Conservation (phyloP, 2,888 invertebrate species). For the Podabrus alpinus region DNA sequence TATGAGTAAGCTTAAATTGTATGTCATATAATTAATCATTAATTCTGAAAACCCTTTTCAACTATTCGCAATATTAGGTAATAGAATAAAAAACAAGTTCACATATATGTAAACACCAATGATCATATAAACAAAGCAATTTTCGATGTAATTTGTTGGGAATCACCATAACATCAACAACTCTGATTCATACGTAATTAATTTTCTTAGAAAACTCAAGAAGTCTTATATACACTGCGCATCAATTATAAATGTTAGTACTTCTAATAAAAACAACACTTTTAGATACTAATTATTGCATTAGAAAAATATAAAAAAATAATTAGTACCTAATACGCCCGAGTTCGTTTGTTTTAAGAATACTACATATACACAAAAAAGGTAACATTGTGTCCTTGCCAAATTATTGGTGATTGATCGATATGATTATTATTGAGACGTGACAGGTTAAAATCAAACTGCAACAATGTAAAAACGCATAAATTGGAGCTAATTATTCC, state of each 20-base stretch:
- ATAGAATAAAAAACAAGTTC: background rate
- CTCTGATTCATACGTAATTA: slow-evolving; percentile 8
- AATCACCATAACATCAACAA: slow-evolving; percentile 9
- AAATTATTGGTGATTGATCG: background rate
- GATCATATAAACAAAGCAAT: slow-evolving; percentile 16
- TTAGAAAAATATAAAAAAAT: too few species aligned
- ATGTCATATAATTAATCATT: background rate
- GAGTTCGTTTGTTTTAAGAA: background rate
- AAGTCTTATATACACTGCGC: slow-evolving; percentile 4
- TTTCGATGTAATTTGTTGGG: slow-evolving; percentile 12
- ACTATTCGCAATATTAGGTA: background rate
- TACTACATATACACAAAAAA: background rate
- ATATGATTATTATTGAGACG: background rate
- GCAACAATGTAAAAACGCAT: background rate
- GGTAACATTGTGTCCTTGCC: background rate
- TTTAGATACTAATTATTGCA: background rate
- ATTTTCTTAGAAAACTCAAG: slow-evolving; percentile 10
- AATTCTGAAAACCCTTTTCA: background rate
- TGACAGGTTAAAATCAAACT: background rate
- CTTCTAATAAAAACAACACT: background rate
- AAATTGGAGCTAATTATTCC: background rate
- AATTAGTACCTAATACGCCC: too few species aligned
- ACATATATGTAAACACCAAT: slow-evolving; percentile 8
- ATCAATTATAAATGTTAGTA: slow-evolving; percentile 2
- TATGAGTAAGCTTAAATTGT: background rate